phyloP scores from a whole-genome alignment of 2,888 invertebrate species.

The Andrena praecox region DNA sequence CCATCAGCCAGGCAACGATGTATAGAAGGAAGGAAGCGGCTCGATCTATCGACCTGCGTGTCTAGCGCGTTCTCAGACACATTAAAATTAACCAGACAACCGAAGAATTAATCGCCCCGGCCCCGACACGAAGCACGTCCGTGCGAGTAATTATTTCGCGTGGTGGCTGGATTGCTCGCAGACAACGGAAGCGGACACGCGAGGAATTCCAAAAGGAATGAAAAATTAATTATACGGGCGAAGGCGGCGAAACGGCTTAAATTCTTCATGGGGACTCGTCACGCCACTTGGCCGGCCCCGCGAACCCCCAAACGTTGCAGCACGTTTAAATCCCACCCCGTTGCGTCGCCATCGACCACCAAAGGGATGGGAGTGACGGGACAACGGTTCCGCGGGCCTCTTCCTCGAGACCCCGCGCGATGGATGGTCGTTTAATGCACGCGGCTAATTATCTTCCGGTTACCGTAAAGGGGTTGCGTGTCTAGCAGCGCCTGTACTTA shows the following conservation, averaged over 20 bases:
- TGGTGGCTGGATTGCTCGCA: constrained; percentile 9
- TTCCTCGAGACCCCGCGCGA: constrained; percentile 49
- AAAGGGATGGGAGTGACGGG: constrained; percentile 14
- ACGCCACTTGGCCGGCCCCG: constrained; percentile 20
- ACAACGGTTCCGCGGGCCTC: constrained; percentile 55
- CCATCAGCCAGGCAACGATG: no score
- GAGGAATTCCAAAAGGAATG: constrained; percentile 45
- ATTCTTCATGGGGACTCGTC: constrained; percentile 52
- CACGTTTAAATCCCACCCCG: neutral
- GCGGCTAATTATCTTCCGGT: constrained; percentile 61
- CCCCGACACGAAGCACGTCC: constrained; percentile 25
- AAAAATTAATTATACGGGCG: constrained; percentile 64
- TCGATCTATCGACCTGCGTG: constrained; percentile 16
- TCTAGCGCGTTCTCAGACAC: constrained; percentile 6
- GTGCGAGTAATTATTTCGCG: constrained; percentile 45
- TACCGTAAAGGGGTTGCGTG: constrained; percentile 51
- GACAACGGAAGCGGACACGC: constrained; percentile 37
- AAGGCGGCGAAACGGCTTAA: constrained; percentile 49
- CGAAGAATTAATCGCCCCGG: constrained; percentile 43
- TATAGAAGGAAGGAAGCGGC: no score
- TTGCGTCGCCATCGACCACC: constrained; percentile 27
- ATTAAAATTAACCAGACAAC: constrained; percentile 48
- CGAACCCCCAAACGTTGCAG: constrained; percentile 12
- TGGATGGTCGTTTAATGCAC: constrained; percentile 56
- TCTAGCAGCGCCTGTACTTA: constrained; percentile 32